These are phyloP conservation scores for Dichetophora obliterata DNA, from an alignment of 2,888 invertebrate genomes.

Conservation along the genomic window DNA sequence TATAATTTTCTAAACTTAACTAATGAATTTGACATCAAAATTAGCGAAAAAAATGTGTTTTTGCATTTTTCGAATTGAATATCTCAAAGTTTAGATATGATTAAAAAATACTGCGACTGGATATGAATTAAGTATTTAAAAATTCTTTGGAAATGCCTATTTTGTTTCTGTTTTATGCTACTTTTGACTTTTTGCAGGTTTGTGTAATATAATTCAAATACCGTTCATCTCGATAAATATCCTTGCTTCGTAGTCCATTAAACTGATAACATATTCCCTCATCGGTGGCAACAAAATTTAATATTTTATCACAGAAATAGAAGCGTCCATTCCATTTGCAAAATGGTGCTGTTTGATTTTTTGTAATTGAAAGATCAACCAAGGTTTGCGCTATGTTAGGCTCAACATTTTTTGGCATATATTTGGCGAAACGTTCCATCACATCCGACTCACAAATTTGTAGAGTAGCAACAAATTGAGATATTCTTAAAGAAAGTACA, in stretches of 20 bases:
- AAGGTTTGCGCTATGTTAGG: slow-evolving; percentile 56
- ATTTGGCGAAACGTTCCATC: slow-evolving; percentile 53
- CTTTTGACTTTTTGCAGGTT: too few relatives aligned
- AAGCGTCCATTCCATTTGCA: slow-evolving; percentile 65
- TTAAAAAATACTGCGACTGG: too few relatives aligned
- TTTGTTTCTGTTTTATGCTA: too few relatives aligned
- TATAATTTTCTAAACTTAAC: too few relatives aligned
- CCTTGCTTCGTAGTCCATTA: slow-evolving; percentile 61
- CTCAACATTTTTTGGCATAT: slow-evolving; percentile 51
- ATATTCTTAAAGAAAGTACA: slow-evolving; percentile 49
- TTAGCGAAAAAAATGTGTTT: too few relatives aligned
- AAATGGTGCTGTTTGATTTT: slow-evolving; percentile 64
- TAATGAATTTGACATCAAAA: too few relatives aligned
- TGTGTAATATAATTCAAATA: slow-evolving; percentile 8
- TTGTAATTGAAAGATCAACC: slow-evolving; percentile 59
- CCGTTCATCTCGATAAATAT: slow-evolving; percentile 61
- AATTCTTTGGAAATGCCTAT: too few relatives aligned
- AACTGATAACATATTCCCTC: slow-evolving; percentile 68
- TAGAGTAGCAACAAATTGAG: slow-evolving; percentile 60
- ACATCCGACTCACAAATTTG: slow-evolving; percentile 66
- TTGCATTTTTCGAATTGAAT: too few relatives aligned
- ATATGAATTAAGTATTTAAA: too few relatives aligned
- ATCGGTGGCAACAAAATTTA: slow-evolving; percentile 65
- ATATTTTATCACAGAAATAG: slow-evolving; percentile 63
- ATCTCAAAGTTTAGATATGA: too few relatives aligned